These are phyloP conservation scores for Nesometra sesokonis DNA, from an alignment of 35 echinoderm and acorn worm genomes.

Conservation along the genomic window DNA sequence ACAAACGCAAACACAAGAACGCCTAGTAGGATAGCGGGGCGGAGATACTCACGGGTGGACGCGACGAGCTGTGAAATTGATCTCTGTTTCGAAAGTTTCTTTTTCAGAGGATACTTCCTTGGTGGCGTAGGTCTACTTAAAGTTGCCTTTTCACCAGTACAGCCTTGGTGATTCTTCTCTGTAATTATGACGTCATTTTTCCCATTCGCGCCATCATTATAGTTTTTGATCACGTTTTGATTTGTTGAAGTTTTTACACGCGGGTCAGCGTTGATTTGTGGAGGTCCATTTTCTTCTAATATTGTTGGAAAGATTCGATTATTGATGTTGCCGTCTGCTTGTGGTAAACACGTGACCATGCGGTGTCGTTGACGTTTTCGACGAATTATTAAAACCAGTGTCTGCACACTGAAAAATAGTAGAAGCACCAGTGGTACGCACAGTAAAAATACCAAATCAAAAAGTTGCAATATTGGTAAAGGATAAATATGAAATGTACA, in stretches of 20 bases:
- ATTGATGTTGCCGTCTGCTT: no score
- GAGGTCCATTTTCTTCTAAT: no score
- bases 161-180: no score
- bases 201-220: no score
- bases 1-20: not conserved
- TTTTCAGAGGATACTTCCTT: not conserved
- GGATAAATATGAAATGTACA: not conserved
- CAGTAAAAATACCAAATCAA: not conserved
- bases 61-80: not conserved
- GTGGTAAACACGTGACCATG: no score
- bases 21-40: not conserved
- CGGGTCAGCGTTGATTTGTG: no score
- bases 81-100: not conserved
- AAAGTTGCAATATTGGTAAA: not conserved
- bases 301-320: no score
- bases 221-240: no score
- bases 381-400: not conserved
- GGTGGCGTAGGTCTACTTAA: no score
- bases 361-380: not conserved
- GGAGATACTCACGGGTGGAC: not conserved
- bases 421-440: not conserved
- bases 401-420: not conserved
- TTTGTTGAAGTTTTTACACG: no score
- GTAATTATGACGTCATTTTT: no score
- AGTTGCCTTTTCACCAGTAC: no score